Percentiles rank a stretch among this genome's conserved stretches.
These are phyloP conservation scores for Clivina fossor DNA, from an alignment of 2,888 invertebrate species.

Conservation along the genomic window DNA sequence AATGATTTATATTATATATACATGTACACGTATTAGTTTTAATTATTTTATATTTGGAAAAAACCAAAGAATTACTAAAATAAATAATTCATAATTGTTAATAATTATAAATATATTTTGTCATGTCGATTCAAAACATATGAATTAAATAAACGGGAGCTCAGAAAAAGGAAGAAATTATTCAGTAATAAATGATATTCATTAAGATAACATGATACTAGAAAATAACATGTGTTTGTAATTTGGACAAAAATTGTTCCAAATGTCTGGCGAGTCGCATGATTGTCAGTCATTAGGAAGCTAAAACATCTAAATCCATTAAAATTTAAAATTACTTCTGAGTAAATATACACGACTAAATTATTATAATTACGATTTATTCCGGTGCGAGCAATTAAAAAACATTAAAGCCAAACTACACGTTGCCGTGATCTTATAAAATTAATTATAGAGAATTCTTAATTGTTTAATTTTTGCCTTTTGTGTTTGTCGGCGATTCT, in stretches of 20 bases:
- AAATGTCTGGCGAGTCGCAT: slow-evolving; percentile 23
- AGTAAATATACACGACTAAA: slow-evolving; percentile 26
- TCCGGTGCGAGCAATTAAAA: slow-evolving; percentile 28
- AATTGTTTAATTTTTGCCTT: slow-evolving; percentile 26
- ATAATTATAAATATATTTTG: too few relatives aligned
- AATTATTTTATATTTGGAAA: too few relatives aligned
- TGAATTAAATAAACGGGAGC: too few relatives aligned
- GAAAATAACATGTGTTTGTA: slow-evolving; percentile 21
- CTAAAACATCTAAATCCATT: slow-evolving; percentile 29
- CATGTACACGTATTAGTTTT: too few relatives aligned
- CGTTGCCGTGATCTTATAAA: slow-evolving; percentile 23
- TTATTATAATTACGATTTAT: slow-evolving; percentile 29
- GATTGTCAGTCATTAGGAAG: slow-evolving; percentile 11
- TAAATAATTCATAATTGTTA: too few relatives aligned
- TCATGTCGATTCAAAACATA: too few relatives aligned
- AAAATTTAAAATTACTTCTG: slow-evolving; percentile 28
- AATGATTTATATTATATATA: too few relatives aligned
- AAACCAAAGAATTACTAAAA: too few relatives aligned
- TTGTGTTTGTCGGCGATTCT: slow-evolving; percentile 12
- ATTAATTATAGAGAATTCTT: slow-evolving; percentile 29
- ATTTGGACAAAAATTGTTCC: slow-evolving; percentile 16
- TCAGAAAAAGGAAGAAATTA: slow-evolving; percentile 2
- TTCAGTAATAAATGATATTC: slow-evolving; percentile 16
- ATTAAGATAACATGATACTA: slow-evolving; percentile 11
- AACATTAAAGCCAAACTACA: slow-evolving; percentile 15